phyloP scores from a whole-genome alignment of 2,113 vertebrate genomes.

The Patagioenas fasciata region DNA sequence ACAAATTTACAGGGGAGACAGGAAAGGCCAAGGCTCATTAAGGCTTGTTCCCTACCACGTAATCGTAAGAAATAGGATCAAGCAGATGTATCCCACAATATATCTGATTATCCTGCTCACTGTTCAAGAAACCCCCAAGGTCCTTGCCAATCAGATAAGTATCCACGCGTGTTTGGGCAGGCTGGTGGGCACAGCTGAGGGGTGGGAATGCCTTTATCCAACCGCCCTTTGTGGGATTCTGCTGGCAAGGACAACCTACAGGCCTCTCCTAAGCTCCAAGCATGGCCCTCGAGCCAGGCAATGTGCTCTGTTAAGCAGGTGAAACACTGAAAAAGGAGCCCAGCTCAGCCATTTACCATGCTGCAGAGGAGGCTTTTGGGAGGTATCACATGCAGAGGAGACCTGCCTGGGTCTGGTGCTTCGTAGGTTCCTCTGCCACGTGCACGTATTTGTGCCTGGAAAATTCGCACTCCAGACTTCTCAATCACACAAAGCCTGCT shows the following conservation, averaged over 20 bases:
- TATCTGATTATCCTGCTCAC: constrained; percentile 60
- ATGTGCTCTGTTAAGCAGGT: not conserved
- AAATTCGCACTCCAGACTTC: not conserved
- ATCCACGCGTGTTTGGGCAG: not conserved
- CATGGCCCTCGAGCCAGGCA: not conserved
- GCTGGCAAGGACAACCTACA: fast-evolving
- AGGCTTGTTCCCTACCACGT: constrained; percentile 44
- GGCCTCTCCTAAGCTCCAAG: not conserved
- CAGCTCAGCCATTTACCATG: not conserved
- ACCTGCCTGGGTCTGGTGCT: not conserved
- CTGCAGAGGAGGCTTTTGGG: not conserved
- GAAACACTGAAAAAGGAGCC: not conserved
- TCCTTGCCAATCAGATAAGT: constrained; percentile 30
- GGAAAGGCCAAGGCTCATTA: constrained; percentile 63
- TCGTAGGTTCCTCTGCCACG: not conserved
- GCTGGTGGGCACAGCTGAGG: not conserved
- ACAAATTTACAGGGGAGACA: constrained; percentile 49
- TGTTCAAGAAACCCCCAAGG: constrained; percentile 44
- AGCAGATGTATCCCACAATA: constrained; percentile 57
- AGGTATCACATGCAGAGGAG: not conserved
- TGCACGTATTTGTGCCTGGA: not conserved
- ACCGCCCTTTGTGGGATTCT: not conserved
- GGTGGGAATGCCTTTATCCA: not conserved
- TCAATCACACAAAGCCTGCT: not conserved
- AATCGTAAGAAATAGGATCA: constrained; percentile 60